Evolutionary conservation across 2,888 invertebrate species (phyloP).

Genomic region (Xylophagus ater): DNA sequence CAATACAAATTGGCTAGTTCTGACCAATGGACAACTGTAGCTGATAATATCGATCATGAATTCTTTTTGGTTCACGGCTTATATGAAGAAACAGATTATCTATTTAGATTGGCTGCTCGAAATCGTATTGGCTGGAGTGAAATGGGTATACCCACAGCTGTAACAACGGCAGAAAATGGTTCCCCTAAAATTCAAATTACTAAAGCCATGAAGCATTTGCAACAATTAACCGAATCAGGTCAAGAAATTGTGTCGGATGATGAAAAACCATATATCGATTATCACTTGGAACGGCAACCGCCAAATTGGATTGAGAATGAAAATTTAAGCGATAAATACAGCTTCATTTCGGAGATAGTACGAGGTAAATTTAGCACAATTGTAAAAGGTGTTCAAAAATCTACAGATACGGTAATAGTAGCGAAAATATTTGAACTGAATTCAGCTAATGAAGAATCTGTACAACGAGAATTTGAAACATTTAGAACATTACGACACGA

Average conservation of each 20-base stretch:
- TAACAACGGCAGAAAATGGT: conserved; percentile 57
- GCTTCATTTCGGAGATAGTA: conserved; percentile 73
- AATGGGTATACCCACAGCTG: conserved; percentile 69
- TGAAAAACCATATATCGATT: conserved; percentile 55
- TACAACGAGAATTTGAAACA: conserved; percentile 74
- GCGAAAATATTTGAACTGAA: conserved; percentile 70
- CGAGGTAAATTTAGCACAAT: conserved; percentile 81
- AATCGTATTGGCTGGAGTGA: conserved; percentile 93
- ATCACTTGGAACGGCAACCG: conserved; percentile 61
- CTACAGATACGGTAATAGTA: conserved; percentile 62
- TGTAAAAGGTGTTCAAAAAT: conserved; percentile 67
- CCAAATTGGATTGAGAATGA: conserved; percentile 59
- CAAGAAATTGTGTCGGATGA: conserved; percentile 56
- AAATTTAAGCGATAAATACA: conserved; percentile 63
- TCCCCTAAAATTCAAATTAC: conserved; percentile 65
- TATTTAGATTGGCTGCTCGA: conserved; percentile 77
- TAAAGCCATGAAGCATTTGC: conserved; percentile 72
- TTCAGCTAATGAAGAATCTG: conserved; percentile 51
- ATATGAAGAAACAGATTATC: conserved; percentile 68
- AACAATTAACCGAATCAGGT: conserved; percentile 75
- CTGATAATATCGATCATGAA: conserved; percentile 86
- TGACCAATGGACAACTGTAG: conserved; percentile 75
- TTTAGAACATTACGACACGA: conserved; percentile 76
- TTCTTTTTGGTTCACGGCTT: conserved; percentile 75
- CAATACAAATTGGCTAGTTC: conserved; percentile 68